Evolutionary conservation across 1,140 invertebrate genomes (phyloP), one percentile per base, ranked within the genome.

Genomic region (Pteromalus puparum): DNA sequence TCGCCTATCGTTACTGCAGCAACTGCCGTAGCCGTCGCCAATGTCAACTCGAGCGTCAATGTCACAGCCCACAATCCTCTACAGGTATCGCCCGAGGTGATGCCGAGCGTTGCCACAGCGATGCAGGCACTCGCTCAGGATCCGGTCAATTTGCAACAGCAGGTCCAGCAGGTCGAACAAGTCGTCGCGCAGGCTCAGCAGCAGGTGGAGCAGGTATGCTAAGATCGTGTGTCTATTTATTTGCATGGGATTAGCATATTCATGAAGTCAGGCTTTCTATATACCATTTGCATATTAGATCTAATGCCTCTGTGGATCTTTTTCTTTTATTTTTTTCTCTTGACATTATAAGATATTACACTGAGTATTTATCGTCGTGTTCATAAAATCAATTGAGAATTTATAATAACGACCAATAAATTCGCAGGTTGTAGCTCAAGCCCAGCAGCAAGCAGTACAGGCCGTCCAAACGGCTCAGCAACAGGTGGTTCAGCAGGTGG

Each of bases 1-100:
- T 93, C 95, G 1, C 94, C 95, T 0, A 95, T 95, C n/a, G 88
- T 88, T 0, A 87, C 85, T 86, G 76, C 81, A 85, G 77, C 77
- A 18, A 42, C 74, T 0, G 78, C 67, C 87, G 75, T 79, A 86
- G 75, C 30, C 86, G 75, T 82, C 86, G 80, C 67, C 1, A 72
- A 1, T 24, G 79, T 72, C n/a, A 84, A 75, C 65, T 5, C 75
- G 2, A 90, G 87, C 75, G 30, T 89, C 12, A 88, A 85, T 73
- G 89, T 92, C 4, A 67, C 85, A 65, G 42, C 88, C 21, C 90
- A 90, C 53, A 90, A 90, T 85, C 13, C 88, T 30, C 85, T 91
- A 4, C 89, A 92, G 88, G 90, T 92, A 4, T 84, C 88, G 18
- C 89, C 73, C 48, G 91, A 91, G 46, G 65, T 89, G 6, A 88